Evolutionary conservation across 2,888 invertebrate species (phyloP).

Genomic region (Lasioglossum leucozonium): DNA sequence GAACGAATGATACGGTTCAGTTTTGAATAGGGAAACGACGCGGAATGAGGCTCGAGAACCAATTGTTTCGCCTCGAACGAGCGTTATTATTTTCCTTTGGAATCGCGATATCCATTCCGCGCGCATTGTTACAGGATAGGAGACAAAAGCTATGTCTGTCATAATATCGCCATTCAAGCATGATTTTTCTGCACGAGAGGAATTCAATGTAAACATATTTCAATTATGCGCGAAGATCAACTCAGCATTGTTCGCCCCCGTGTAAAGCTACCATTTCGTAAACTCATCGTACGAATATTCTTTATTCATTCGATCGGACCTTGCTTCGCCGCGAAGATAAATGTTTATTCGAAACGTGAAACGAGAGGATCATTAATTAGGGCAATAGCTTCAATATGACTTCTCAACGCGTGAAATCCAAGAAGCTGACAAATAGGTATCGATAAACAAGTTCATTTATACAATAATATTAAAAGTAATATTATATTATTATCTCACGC

Average conservation of each 20-base stretch:
- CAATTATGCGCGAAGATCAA: not conserved
- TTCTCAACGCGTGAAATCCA: not conserved
- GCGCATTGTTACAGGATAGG: not conserved
- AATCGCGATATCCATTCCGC: constrained; percentile 10
- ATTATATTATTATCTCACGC: no score
- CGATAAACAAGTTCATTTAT: not conserved
- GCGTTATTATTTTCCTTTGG: constrained; percentile 36
- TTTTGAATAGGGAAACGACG: constrained; percentile 56
- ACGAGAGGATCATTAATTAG: not conserved
- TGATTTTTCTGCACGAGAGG: constrained; percentile 25
- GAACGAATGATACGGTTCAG: constrained; percentile 24
- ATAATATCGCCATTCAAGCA: constrained; percentile 27
- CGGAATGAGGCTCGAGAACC: constrained; percentile 56
- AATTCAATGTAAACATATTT: constrained; percentile 37
- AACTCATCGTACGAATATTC: not conserved
- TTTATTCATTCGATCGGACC: not conserved
- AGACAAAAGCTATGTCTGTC: not conserved
- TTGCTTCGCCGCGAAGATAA: not conserved
- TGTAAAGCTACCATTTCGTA: not conserved
- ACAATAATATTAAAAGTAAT: no score
- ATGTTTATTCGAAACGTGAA: not conserved
- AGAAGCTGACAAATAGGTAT: not conserved
- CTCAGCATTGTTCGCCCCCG: not conserved
- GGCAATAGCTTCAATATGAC: not conserved
- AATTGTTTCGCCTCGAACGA: constrained; percentile 45